A percentile compares a stretch with the other conserved stretches of the same genome.
phyloP scores from a whole-genome alignment of 2,113 vertebrate species.

The Bubalus kerabau region DNA sequence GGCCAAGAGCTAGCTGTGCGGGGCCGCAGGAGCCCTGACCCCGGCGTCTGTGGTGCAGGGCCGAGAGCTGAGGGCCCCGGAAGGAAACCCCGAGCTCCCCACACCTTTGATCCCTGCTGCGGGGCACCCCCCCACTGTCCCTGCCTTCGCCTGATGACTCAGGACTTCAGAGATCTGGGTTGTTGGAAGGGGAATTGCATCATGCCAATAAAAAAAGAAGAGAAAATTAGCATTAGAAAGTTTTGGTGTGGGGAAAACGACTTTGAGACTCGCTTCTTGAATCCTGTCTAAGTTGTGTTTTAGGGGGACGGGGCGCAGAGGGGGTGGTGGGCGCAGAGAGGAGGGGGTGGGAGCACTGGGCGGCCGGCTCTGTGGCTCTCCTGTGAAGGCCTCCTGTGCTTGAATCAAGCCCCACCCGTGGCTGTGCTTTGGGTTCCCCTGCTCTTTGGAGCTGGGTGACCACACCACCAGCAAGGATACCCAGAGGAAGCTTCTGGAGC shows the following conservation, averaged over 20 bases:
- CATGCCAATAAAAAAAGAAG: not conserved
- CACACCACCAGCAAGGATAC: not conserved
- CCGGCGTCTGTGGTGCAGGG: too few species aligned
- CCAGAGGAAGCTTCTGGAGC: not conserved
- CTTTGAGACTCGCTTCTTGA: not conserved
- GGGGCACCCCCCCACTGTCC: not conserved
- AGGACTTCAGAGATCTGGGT: constrained; percentile 10
- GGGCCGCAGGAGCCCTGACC: not conserved
- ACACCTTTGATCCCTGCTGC: not conserved
- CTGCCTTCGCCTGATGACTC: constrained; percentile 30
- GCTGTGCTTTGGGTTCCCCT: not conserved
- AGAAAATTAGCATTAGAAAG: not conserved
- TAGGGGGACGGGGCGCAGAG: accelerated
- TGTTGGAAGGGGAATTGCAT: constrained; percentile 29
- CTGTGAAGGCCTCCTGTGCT: not conserved
- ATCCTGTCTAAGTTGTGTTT: not conserved
- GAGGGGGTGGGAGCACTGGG: not conserved
- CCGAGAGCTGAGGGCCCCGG: not conserved
- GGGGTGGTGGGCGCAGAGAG: too few species aligned
- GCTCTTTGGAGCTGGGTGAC: not conserved
- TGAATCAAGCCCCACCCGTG: not conserved
- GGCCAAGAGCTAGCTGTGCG: accelerated
- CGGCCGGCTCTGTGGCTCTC: not conserved
- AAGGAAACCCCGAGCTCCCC: not conserved
- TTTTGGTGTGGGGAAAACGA: not conserved